Base-by-base conservation (phyloP, 92 coral and sea anemone genomes). In the Epizoanthus scotinus region DNA sequence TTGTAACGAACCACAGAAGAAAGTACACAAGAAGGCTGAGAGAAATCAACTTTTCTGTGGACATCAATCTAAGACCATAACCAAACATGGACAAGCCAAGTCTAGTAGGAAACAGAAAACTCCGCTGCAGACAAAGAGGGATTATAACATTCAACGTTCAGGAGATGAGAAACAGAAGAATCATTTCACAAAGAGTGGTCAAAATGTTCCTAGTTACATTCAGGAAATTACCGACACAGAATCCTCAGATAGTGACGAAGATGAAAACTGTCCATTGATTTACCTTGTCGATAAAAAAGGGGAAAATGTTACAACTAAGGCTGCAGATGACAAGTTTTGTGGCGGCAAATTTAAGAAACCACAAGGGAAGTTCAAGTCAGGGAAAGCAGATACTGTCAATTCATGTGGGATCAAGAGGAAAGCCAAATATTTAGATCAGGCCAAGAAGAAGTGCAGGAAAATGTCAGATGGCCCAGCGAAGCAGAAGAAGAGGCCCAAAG, bases 201-300 rank as follows among this genome's bases (percentile, higher is more conserved):
- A 22, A 14, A 21, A 21, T 9, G 38, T 75, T 40, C 68, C 67
- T 5, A 24, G 2, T 25, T 58, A 59, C 21, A 24, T 14, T 75
- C 67, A 73, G 6, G 36, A 3, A 62, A 10, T 64, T 29, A 29
- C 44, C 2, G 70, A 64, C 19, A 64, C 70, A 15, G 70, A 64
- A 27, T 64, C 70, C 19, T 59, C 81, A 59, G 81, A 22, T 75
- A 75, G 69, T 38, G 81, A 59, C 44, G 81, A 75, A 22, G 50
- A 44, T 15, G 81, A 75, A 57, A 59, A 75, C 55, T 36, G 42
- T 27, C 81, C 57, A 5, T 26, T 20, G 50, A n/a, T 5, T 27
- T 19, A 31, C 64, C 19, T 18, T 25, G 19, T 59, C 15, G 6
- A 59, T 52, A 57, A 59, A 20, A 57, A 74, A 57, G 21, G 20